Evolutionary conservation across 2,113 vertebrate genomes (phyloP).

Genomic region (Cynocephalus volans): DNA sequence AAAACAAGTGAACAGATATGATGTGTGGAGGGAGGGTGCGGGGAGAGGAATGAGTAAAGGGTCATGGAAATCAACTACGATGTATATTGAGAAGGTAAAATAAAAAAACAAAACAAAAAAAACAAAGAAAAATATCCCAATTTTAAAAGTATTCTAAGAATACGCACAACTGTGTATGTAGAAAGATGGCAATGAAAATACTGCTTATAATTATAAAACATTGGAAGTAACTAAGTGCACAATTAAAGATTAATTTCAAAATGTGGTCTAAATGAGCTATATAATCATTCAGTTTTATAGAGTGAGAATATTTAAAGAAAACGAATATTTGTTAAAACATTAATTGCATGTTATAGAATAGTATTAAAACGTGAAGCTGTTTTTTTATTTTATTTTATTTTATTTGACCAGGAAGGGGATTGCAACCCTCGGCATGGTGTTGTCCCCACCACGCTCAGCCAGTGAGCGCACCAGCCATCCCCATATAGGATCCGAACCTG

Average conservation of each 20-base stretch:
- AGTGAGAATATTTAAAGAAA: neutral
- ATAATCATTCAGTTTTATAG: neutral
- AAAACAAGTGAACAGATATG: too few species aligned
- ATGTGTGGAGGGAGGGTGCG: too few species aligned
- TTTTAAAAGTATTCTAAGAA: neutral
- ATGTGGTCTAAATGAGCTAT: neutral
- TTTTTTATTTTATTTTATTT: neutral
- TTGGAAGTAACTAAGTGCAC: neutral
- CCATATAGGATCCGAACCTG: too few species aligned
- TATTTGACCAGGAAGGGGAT: too few species aligned
- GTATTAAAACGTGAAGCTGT: neutral
- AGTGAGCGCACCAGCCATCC: too few species aligned
- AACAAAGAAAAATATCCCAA: neutral
- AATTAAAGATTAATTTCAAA: conserved; percentile 52
- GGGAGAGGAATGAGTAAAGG: too few species aligned
- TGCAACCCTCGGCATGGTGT: too few species aligned
- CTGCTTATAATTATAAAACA: neutral
- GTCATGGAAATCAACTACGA: too few species aligned
- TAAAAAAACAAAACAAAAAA: neutral
- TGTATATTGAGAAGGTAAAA: too few species aligned
- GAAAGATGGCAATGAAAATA: conserved; percentile 11
- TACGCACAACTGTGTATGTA: neutral
- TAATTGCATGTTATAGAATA: neutral
- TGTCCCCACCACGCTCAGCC: too few species aligned
- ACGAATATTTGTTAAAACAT: neutral